These are phyloP conservation scores for Mimas tiliae DNA, from an alignment of 2,888 invertebrate genomes.

Conservation along the genomic window DNA sequence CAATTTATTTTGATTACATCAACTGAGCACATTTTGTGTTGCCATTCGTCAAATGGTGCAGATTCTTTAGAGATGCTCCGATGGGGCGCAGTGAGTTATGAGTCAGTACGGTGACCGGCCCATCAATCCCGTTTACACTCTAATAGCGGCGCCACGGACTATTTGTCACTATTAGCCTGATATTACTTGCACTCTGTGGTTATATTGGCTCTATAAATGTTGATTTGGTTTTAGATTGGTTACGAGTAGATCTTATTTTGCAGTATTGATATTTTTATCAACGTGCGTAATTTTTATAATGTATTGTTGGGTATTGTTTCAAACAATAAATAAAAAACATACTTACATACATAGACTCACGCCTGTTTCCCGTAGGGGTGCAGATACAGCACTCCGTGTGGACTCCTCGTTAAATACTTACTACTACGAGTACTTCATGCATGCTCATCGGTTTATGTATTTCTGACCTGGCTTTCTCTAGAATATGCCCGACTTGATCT, in stretches of 20 bases:
- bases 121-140: constrained; percentile 70
- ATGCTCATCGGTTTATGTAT: no score
- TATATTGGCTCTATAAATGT: constrained; percentile 26
- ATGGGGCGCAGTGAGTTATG: constrained; percentile 56
- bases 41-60: constrained; percentile 20
- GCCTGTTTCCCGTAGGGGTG: no score
- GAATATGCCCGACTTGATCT: no score
- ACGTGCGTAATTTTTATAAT: no score
- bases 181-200: constrained; percentile 29
- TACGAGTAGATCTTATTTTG: neutral
- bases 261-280: neutral
- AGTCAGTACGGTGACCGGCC: constrained; percentile 50
- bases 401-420: no score
- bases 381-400: no score
- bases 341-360: no score
- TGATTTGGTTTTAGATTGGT: neutral
- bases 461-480: no score
- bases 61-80: neutral
- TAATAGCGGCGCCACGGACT: constrained; percentile 55
- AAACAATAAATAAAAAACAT: no score
- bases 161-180: constrained; percentile 40
- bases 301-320: no score
- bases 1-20: neutral
- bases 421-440: no score
- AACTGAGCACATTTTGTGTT: neutral